phyloP scores from a whole-genome alignment of 2,113 vertebrate genomes.

The Tyto alba region DNA sequence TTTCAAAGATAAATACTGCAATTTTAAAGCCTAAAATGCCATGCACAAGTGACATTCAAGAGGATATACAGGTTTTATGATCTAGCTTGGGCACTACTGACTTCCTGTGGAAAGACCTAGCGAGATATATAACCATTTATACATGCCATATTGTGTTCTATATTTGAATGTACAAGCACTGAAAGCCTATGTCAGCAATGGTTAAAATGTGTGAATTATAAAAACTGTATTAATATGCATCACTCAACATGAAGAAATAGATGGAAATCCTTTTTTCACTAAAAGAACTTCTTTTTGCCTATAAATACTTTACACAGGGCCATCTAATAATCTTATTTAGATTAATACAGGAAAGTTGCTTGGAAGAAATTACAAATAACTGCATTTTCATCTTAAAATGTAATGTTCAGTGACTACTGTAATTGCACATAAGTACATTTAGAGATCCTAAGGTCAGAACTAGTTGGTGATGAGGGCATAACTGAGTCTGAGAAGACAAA shows the following conservation, averaged over 20 bases:
- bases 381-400: conserved; percentile 4
- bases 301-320: neutral
- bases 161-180: neutral
- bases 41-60: neutral
- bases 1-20: neutral
- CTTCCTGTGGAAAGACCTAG: neutral
- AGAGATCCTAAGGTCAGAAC: conserved; percentile 21
- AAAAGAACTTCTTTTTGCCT: neutral
- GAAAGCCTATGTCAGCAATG: neutral
- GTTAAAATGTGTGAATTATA: neutral
- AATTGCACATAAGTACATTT: conserved; percentile 15
- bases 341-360: conserved; percentile 35
- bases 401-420: neutral
- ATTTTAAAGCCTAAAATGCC: neutral
- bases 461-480: conserved; percentile 3
- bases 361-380: neutral
- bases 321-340: neutral
- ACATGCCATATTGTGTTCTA: neutral
- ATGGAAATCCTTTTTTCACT: neutral
- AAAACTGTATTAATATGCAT: neutral
- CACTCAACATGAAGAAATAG: neutral
- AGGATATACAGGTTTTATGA: neutral
- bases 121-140: neutral
- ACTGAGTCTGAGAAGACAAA: neutral
- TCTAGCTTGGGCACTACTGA: neutral